Base-by-base conservation (phyloP, 2,797 vertebrate species). In the Hozukius guyotensis region DNA sequence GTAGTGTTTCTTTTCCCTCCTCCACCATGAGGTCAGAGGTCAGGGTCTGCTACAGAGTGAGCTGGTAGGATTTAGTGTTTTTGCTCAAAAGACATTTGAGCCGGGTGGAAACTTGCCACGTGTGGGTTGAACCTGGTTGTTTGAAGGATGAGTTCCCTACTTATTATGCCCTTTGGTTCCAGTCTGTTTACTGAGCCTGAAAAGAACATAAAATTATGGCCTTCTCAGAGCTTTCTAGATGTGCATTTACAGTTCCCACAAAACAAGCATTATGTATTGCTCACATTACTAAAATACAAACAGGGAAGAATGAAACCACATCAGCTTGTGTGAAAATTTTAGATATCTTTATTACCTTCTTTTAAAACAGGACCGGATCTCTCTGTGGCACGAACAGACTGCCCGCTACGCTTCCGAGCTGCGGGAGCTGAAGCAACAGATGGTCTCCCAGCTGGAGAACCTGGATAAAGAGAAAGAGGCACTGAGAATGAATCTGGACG, bases 351-450 rank as follows among this genome's bases (percentile, higher is more conserved):
- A 61, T 78, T 20, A 42, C 4, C 25, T 69, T 77, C 42, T 68
- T 72, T 74, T 2, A 75, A 75, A 69, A 62, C 92, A 99, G 98
- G 97, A 98, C 75, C 96, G 97, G 74, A 97, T 99, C 93, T 95
- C 97, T 0, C 94, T 98, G 86, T 99, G 98, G 97, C 97, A 99
- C 3, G 98, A 99, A 66, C 97, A 99, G 93, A 98, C 97, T 22
- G 96, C 95, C 70, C 97, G 98, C 76, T 98, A 98, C 3, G 97
- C 97, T 52, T 94, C 96, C 0, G 99, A 99, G 93, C 96, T 99
- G 85, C 93, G 98, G 42, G 98, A 99, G 84, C 97, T 99, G 94
- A 99, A 98, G 94, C 97, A 98, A 92, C 98, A 98, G 91, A 97
- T 99, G 94, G 93, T 98, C 77, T 96, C 95, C 1, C 96, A 99